phyloP scores from a whole-genome alignment of 1,140 invertebrate species.

The Apis laboriosa region DNA sequence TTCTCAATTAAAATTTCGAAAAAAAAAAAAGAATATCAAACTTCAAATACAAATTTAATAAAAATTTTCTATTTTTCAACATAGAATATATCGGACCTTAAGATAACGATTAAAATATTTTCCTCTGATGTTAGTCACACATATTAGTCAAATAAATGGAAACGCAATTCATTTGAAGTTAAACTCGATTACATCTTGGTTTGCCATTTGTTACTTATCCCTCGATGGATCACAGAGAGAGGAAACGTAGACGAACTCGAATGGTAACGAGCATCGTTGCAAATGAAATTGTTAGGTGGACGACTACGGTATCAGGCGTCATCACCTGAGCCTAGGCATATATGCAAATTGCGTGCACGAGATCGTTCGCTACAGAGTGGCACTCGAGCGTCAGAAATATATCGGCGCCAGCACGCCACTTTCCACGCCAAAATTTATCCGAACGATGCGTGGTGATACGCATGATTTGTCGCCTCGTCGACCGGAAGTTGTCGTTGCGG shows the following conservation, averaged over 20 bases:
- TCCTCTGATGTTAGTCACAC: neutral
- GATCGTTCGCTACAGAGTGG: neutral
- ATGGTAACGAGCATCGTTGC: neutral
- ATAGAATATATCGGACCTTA: too few relatives aligned
- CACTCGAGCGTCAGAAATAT: conserved; percentile 22
- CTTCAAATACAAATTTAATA: too few relatives aligned
- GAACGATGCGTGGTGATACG: conserved; percentile 12
- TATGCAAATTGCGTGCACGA: conserved; percentile 23
- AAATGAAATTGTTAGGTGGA: conserved; percentile 19
- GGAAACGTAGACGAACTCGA: neutral
- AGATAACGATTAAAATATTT: too few relatives aligned
- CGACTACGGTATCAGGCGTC: neutral
- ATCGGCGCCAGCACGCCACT: conserved; percentile 7
- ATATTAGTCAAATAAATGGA: neutral
- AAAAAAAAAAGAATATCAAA: too few relatives aligned
- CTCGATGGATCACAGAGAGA: neutral
- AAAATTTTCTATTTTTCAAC: too few relatives aligned
- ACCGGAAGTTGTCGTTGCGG: conserved; percentile 24
- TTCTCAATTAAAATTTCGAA: too few relatives aligned
- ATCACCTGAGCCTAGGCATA: neutral
- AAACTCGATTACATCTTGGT: neutral
- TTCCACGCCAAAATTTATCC: conserved; percentile 30
- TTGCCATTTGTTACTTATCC: neutral
- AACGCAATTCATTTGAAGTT: neutral
- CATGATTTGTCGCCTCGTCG: conserved; percentile 19